phyloP scores from a whole-genome alignment of 2,797 vertebrate genomes.

The Etheostoma perlongum region DNA sequence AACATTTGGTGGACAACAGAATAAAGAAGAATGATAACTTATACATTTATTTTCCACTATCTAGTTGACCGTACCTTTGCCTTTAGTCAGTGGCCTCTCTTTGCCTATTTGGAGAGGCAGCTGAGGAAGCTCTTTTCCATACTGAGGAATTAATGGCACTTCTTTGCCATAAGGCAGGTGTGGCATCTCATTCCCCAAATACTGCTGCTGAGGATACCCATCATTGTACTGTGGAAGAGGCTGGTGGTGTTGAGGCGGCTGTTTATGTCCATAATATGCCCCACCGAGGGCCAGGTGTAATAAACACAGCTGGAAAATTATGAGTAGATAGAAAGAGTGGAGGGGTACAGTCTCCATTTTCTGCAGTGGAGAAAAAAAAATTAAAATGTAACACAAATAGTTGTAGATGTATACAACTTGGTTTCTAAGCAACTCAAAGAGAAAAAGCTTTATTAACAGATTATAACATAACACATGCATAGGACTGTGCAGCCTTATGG shows the following conservation, averaged over 20 bases:
- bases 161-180: constrained; percentile 89
- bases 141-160: constrained; percentile 87
- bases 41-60: neutral
- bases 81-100: constrained; percentile 84
- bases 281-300: constrained; percentile 84
- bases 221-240: constrained; percentile 92
- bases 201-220: constrained; percentile 86
- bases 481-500: neutral
- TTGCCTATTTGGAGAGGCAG: constrained; percentile 90
- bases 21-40: no score
- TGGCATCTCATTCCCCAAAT: constrained; percentile 92
- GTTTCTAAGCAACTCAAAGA: neutral
- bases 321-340: constrained; percentile 76
- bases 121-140: constrained; percentile 91
- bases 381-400: neutral
- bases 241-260: constrained; percentile 90
- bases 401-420: neutral
- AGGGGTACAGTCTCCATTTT: constrained; percentile 82
- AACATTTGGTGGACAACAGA: neutral
- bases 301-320: constrained; percentile 82
- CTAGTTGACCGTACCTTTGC: constrained; percentile 88
- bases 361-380: constrained; percentile 56
- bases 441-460: neutral
- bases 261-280: constrained; percentile 93
- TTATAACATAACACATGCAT: neutral